These are phyloP conservation scores for Trypoxylon attenuatum DNA, from an alignment of 2,888 invertebrate species.

Conservation along the genomic window DNA sequence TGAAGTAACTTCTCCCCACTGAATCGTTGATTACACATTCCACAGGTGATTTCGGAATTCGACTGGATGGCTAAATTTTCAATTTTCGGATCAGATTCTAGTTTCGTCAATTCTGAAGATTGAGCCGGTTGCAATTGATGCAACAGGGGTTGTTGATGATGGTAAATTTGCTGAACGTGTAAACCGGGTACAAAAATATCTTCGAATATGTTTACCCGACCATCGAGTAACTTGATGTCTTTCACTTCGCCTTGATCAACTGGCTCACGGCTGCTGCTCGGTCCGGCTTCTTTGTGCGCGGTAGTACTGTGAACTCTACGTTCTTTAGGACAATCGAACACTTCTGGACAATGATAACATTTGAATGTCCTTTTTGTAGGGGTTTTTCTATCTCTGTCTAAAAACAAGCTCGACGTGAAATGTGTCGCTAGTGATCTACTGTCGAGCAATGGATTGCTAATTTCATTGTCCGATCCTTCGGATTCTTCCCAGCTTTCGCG, in stretches of 20 bases:
- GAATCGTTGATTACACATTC: slow-evolving; percentile 69
- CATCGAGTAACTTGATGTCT: slow-evolving; percentile 70
- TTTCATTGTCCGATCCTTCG: slow-evolving; percentile 80
- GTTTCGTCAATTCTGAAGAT: slow-evolving; percentile 57
- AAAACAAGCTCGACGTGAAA: slow-evolving; percentile 71
- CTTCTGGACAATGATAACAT: slow-evolving; percentile 78
- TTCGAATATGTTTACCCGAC: slow-evolving; percentile 70
- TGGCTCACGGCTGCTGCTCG: slow-evolving; percentile 65
- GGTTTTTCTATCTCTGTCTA: slow-evolving; percentile 72
- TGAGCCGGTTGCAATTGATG: slow-evolving; percentile 71
- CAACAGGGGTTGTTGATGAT: slow-evolving; percentile 64
- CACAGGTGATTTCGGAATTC: slow-evolving; percentile 65
- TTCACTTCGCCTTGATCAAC: slow-evolving; percentile 64
- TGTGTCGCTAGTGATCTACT: slow-evolving; percentile 72
- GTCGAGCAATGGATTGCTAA: slow-evolving; percentile 69
- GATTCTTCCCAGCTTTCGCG: slow-evolving; percentile 82
- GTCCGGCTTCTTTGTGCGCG: slow-evolving; percentile 76
- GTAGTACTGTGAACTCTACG: slow-evolving; percentile 79
- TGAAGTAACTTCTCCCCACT: slow-evolving; percentile 67
- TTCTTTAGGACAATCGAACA: slow-evolving; percentile 79
- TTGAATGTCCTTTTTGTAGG: slow-evolving; percentile 75
- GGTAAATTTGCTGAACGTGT: slow-evolving; percentile 63
- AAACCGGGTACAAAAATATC: slow-evolving; percentile 70
- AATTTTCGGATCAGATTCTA: slow-evolving; percentile 62
- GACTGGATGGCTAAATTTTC: slow-evolving; percentile 60